Conservation (phyloP, 2,888 invertebrate species). For the Lepeophtheirus nordmannii region DNA sequence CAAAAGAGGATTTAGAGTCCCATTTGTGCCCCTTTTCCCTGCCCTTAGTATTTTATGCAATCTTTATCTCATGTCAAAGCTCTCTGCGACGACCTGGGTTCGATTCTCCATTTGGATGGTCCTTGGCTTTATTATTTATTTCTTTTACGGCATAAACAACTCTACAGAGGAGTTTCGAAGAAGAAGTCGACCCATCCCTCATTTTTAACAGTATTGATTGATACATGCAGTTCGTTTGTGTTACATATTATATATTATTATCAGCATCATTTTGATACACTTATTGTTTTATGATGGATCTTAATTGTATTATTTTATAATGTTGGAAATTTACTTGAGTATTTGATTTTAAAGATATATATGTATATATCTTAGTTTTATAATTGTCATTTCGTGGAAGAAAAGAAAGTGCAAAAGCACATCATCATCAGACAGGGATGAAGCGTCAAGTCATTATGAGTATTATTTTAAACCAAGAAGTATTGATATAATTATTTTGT, state of each 20-base stretch:
- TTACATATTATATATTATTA: no score
- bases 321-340: no score
- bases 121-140: slow-evolving; percentile 41
- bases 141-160: slow-evolving; percentile 8
- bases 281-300: neutral
- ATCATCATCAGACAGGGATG: no score
- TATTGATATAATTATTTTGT: neutral
- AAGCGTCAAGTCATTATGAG: no score
- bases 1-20: neutral
- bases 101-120: slow-evolving; percentile 62
- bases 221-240: neutral
- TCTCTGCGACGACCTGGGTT: slow-evolving; percentile 65
- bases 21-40: slow-evolving; percentile 56
- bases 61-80: slow-evolving; percentile 64
- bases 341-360: neutral
- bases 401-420: no score
- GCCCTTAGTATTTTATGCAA: slow-evolving; percentile 64
- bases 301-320: neutral
- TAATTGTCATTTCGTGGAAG: neutral
- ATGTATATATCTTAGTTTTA: neutral
- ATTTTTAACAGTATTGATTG: neutral
- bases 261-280: neutral
- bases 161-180: slow-evolving; percentile 14
- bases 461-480: no score
- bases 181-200: neutral